Evolutionary conservation across 2,888 invertebrate genomes (phyloP).

Genomic region (Clitarchus hookeri): DNA sequence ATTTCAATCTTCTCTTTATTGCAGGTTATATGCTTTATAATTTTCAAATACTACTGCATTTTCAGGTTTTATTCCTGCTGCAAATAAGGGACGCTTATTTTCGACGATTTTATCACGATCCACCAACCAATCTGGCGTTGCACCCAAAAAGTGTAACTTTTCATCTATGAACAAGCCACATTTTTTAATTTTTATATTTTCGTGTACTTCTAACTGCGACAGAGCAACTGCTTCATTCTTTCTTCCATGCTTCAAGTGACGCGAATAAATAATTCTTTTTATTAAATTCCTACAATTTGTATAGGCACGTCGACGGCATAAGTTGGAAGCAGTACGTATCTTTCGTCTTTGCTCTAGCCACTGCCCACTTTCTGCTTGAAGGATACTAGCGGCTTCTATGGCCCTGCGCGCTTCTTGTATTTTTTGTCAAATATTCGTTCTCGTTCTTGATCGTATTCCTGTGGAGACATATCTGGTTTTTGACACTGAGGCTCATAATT

Average conservation of each 20-base stretch:
- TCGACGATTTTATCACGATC: slow-evolving; percentile 44
- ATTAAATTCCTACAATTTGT: too few species aligned
- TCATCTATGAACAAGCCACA: slow-evolving; percentile 47
- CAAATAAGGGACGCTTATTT: slow-evolving; percentile 44
- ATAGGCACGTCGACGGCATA: slow-evolving; percentile 40
- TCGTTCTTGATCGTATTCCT: neutral
- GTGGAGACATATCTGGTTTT: neutral
- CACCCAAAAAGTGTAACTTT: slow-evolving; percentile 41
- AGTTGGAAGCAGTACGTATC: slow-evolving; percentile 42
- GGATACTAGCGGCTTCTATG: slow-evolving; percentile 19
- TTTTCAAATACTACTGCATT: too few species aligned
- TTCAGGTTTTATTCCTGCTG: slow-evolving; percentile 34
- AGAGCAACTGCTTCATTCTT: slow-evolving; percentile 41
- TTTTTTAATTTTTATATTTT: slow-evolving; percentile 36
- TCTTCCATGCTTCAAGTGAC: slow-evolving; percentile 39
- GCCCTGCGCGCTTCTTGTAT: slow-evolving; percentile 1
- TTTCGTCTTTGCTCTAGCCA: slow-evolving; percentile 33
- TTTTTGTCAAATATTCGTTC: neutral
- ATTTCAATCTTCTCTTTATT: neutral
- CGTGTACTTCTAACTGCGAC: slow-evolving; percentile 33
- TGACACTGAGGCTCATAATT: neutral
- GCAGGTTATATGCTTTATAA: neutral
- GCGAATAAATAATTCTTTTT: slow-evolving; percentile 32
- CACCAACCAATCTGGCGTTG: slow-evolving; percentile 44
- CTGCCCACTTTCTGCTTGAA: neutral